Conservation (phyloP, 2,113 vertebrate species). For the Craseonycteris thonglongyai region DNA sequence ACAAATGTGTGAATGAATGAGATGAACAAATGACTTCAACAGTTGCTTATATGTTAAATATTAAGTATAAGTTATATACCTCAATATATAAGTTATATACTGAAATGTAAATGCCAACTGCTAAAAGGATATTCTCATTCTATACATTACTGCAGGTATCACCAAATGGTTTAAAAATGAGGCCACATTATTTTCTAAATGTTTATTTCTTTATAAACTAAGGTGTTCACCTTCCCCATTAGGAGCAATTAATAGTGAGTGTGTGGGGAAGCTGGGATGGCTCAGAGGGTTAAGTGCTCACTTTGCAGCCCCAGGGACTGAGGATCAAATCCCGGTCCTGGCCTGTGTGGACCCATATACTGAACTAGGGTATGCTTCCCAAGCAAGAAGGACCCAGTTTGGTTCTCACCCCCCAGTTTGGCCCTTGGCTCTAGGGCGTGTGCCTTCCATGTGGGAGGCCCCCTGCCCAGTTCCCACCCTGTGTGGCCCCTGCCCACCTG, state of each 20-base stretch:
- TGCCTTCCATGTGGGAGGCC: too few species aligned
- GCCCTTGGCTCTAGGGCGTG: too few species aligned
- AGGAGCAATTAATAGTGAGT: background rate
- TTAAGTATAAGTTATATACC: background rate
- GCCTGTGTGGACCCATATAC: too few species aligned
- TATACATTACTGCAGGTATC: background rate
- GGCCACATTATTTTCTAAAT: background rate
- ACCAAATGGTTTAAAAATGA: background rate
- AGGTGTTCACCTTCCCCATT: background rate
- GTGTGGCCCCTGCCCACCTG: too few species aligned
- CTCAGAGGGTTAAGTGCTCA: too few species aligned
- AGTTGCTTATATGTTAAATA: background rate
- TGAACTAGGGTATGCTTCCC: too few species aligned
- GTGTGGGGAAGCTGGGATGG: too few species aligned
- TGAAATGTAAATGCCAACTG: background rate
- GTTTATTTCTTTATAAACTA: background rate
- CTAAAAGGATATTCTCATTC: background rate
- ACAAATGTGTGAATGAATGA: background rate
- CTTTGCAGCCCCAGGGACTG: too few species aligned
- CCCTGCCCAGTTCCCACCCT: too few species aligned
- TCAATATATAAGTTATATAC: background rate
- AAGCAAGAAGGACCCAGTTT: too few species aligned
- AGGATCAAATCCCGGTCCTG: too few species aligned
- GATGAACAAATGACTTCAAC: background rate
- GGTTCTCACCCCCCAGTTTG: too few species aligned